These are phyloP conservation scores for Chloroclystis v-ata DNA, from an alignment of 2,888 invertebrate species.

Conservation along the genomic window DNA sequence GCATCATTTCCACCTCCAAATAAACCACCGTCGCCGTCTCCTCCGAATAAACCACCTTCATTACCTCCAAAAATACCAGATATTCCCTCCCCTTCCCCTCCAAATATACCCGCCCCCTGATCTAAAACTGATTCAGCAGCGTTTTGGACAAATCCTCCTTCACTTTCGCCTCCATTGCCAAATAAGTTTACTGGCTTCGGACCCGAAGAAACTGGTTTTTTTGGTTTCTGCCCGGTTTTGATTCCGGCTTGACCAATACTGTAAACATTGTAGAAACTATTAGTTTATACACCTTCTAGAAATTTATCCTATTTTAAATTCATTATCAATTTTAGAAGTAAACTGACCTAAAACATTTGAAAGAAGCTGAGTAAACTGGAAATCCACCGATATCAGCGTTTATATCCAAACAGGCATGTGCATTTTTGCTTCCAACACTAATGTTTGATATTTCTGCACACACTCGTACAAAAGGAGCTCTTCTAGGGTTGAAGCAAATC, in stretches of 20 bases:
- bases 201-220: slow-evolving; percentile 55
- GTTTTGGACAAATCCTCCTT: slow-evolving; percentile 48
- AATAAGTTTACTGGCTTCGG: slow-evolving; percentile 63
- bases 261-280: too few relatives aligned
- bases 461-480: slow-evolving; percentile 82
- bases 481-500: slow-evolving; percentile 83
- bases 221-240: slow-evolving; percentile 66
- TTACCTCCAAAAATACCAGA: slow-evolving; percentile 33
- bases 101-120: slow-evolving; percentile 30
- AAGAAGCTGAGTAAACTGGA: slow-evolving; percentile 76
- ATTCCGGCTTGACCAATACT: slow-evolving; percentile 66
- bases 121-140: slow-evolving; percentile 46
- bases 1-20: slow-evolving; percentile 27
- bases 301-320: too few relatives aligned
- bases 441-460: slow-evolving; percentile 89
- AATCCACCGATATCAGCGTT: slow-evolving; percentile 81
- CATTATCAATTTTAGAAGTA: too few relatives aligned
- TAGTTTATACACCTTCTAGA: too few relatives aligned
- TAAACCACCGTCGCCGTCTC: slow-evolving; percentile 25
- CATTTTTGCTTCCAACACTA: slow-evolving; percentile 86
- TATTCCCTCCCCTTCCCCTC: slow-evolving; percentile 28
- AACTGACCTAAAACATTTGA: slow-evolving; percentile 65
- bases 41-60: slow-evolving; percentile 20
- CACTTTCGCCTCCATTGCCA: slow-evolving; percentile 49
- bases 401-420: slow-evolving; percentile 87